Evolutionary conservation across 2,888 invertebrate genomes (phyloP).

Genomic region (Epistrophe eligans): DNA sequence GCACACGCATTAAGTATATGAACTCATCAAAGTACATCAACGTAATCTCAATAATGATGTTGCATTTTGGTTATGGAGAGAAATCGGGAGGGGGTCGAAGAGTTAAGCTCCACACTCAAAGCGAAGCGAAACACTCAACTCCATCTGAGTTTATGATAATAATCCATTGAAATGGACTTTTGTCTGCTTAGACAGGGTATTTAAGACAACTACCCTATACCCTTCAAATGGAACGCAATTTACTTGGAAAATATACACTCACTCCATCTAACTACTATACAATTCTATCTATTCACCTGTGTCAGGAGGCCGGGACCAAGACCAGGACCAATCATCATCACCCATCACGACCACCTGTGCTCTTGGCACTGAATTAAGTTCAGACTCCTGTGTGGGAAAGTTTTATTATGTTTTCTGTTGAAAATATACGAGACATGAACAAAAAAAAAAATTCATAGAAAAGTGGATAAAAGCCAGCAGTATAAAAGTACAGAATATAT

Average conservation of each 20-base stretch:
- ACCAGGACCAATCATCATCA: slow-evolving; percentile 51
- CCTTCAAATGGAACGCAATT: slow-evolving; percentile 60
- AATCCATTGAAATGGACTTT: slow-evolving; percentile 73
- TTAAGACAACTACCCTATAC: slow-evolving; percentile 53
- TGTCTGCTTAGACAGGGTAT: slow-evolving; percentile 52
- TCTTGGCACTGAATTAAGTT: slow-evolving; percentile 9
- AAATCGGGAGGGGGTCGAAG: background rate
- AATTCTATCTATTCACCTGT: slow-evolving; percentile 40
- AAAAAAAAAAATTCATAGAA: slow-evolving; percentile 49
- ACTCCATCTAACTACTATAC: background rate
- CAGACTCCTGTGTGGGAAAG: slow-evolving; percentile 32
- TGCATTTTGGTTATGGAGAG: slow-evolving; percentile 22
- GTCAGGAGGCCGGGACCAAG: slow-evolving; percentile 21
- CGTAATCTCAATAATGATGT: slow-evolving; percentile 73
- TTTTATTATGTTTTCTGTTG: slow-evolving; percentile 52
- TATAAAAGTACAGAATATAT: background rate
- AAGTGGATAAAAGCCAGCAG: slow-evolving; percentile 46
- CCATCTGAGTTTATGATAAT: slow-evolving; percentile 61
- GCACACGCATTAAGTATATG: slow-evolving; percentile 72
- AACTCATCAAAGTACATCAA: slow-evolving; percentile 76
- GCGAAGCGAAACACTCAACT: slow-evolving; percentile 4
- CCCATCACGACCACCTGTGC: slow-evolving; percentile 69
- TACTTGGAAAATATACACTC: slow-evolving; percentile 43
- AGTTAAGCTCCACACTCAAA: background rate
- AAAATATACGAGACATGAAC: slow-evolving; percentile 39